These are phyloP conservation scores for Tetramorium alpestre DNA, from an alignment of 1,140 invertebrate genomes.

Conservation along the genomic window DNA sequence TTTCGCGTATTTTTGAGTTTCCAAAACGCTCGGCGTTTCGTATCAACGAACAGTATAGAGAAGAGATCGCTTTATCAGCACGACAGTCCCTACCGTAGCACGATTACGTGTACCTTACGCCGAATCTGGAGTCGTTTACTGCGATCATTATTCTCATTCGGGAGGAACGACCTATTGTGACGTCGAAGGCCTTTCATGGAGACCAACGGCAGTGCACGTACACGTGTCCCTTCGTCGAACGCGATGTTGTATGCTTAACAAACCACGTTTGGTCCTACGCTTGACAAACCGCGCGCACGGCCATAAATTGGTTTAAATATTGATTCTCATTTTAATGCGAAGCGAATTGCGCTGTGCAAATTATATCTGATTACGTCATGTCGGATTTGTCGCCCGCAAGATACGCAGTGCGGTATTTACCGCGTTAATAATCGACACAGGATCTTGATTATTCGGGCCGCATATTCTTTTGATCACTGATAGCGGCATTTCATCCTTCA, in stretches of 20 bases:
- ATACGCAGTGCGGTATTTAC: conserved; percentile 37
- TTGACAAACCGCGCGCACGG: conserved; percentile 33
- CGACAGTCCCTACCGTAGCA: neutral
- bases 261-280: conserved; percentile 30
- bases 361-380: conserved; percentile 49
- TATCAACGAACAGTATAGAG: neutral
- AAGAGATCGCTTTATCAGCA: neutral
- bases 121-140: conserved; percentile 31
- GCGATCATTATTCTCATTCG: conserved; percentile 47
- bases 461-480: neutral
- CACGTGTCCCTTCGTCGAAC: conserved; percentile 48
- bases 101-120: conserved; percentile 23
- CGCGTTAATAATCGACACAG: conserved; percentile 10
- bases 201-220: conserved; percentile 29
- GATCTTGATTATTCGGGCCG: neutral
- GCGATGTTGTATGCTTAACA: conserved; percentile 54
- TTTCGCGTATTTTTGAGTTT: conserved; percentile 40
- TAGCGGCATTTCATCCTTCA: neutral
- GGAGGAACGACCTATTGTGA: conserved; percentile 36
- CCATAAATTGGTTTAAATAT: conserved; percentile 58
- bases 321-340: conserved; percentile 60
- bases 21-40: neutral
- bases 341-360: conserved; percentile 39
- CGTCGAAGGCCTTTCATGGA: conserved; percentile 30
- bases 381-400: conserved; percentile 35